Evolutionary conservation across 2,797 vertebrate genomes (phyloP), one percentile per base, ranked within the genome.

Genomic region (Margarornis squamiger): DNA sequence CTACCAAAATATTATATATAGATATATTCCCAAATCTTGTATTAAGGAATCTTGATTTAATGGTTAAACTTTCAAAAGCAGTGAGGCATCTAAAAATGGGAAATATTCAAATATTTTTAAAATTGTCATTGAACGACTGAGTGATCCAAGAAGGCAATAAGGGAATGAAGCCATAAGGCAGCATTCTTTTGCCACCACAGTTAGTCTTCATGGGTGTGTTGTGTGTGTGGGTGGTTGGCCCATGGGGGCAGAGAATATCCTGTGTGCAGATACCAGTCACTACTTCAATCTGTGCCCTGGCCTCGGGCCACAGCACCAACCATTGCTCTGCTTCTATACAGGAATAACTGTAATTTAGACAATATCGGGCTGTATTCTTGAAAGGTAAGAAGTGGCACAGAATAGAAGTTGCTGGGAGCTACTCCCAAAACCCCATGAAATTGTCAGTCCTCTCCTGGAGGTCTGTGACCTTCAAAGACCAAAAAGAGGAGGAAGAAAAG

Each of bases 141-240:
- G 10, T 72, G 22, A 52, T 54, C 21, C n/a, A 49, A 61, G 41
- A 46, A 89, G 13, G 11, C 30, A 77, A 16, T 22, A 67, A 77
- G 7, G 6, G 7, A 9, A 49, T 29, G 17, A 19, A 76, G 19
- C 13, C 26, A 49, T 49, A 67, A 34, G 12, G 23, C 14, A 77
- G 16, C 12, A 58, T 54, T 34, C 36, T 71, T 86, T 74, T 86
- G 46, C 23, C n/a, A 27, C 18, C 19, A 5, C 12, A 7, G 9
- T 65, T 46, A 18, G 14, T 27, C 39, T 74, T 75, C 46, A 32
- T 15, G n/a, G 10, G 2, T 19, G 26, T 61, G 7, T 26, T 73
- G 17, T 34, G 23, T 66, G 6, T 4, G 3, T 2, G 16, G 17
- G 12, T n/a, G 15, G 12, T 5, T 63, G 55, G 34, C 9, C 1